These are phyloP conservation scores for Petroica traversi DNA, from an alignment of 2,113 vertebrate species.

Conservation along the genomic window DNA sequence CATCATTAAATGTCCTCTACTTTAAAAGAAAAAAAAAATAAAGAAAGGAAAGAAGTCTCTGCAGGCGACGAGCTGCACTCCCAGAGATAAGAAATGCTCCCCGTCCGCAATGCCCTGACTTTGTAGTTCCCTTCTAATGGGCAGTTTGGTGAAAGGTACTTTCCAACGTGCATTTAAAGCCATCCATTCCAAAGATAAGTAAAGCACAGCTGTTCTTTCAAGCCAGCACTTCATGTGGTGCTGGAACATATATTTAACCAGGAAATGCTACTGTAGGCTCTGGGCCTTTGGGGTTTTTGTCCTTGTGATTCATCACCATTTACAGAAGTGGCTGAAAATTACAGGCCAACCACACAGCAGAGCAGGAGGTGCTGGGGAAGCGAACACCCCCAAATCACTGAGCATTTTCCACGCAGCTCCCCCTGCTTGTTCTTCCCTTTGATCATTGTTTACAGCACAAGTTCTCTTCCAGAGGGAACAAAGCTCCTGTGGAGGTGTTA, in stretches of 20 bases:
- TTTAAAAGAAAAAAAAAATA: neutral
- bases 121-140: conserved; percentile 64
- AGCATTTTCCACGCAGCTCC: conserved; percentile 27
- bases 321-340: conserved; percentile 53
- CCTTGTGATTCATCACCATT: conserved; percentile 65
- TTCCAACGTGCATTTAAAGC: conserved; percentile 71
- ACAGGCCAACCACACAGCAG: conserved; percentile 28
- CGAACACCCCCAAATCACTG: neutral
- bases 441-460: conserved; percentile 41
- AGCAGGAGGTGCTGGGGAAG: conserved; percentile 1
- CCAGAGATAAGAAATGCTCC: conserved; percentile 48
- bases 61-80: neutral
- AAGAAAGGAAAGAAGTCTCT: neutral
- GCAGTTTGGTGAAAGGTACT: conserved; percentile 67
- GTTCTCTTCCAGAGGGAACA: conserved; percentile 39
- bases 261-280: conserved; percentile 60
- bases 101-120: conserved; percentile 34
- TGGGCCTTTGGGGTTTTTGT: neutral
- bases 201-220: conserved; percentile 66
- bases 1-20: neutral
- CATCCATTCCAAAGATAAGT: conserved; percentile 75
- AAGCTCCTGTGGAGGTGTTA: conserved; percentile 35
- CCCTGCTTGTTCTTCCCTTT: conserved; percentile 19
- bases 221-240: conserved; percentile 18
- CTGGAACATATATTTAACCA: conserved; percentile 69